Base-by-base conservation (phyloP, 2,888 invertebrate species). In the Seira ritae region DNA sequence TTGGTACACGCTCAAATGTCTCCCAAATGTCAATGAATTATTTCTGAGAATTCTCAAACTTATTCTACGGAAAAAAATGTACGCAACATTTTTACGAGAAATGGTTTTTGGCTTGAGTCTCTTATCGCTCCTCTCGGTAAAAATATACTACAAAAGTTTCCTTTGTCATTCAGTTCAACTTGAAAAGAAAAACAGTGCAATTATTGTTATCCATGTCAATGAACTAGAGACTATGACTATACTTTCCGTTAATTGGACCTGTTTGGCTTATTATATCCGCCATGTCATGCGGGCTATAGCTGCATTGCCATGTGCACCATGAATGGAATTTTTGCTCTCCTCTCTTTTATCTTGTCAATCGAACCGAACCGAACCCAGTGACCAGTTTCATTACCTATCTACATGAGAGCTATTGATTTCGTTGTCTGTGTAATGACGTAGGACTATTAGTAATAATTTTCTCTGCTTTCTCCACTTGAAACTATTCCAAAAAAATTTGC, bases 81-180 rank as follows among this genome's bases (percentile, higher is more conserved):
- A 62, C 62, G 55, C 55, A 55, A 55, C 6, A n/a, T 12, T 17
- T n/a, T 31, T 31, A 31, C 31, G 31, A 31, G 31, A 31, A 55
- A 55, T 12, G n/a, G 12, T 42, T 42, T 42, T n/a, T n/a, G 15
- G 2, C 2, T 12, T 55, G 15, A 19, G 4, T 19, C 20, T 19
- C 62, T 20, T 62, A 4, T 20, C 22, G 15, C 22, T 20, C 20
- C 19, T 3, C 22, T 50, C 50, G 31, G 55, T n/a, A 55, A 15
- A 55, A 17, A 55, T n/a, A n/a, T n/a, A n/a, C n/a, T n/a, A 17
- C 55, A 55, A n/a, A 55, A 12, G 55, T 3, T 55, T 20, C 20
- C 20, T 62, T 62, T 62, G 62, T 62, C 62, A 62, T 62, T 62
- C 62, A 22, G 2, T 20, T 62, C 62, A 62, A 62, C 62, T 62